A percentile compares a stretch with the other conserved stretches of the same genome.
phyloP scores from a whole-genome alignment of 2,113 vertebrate species.

The Hippolais icterina region DNA sequence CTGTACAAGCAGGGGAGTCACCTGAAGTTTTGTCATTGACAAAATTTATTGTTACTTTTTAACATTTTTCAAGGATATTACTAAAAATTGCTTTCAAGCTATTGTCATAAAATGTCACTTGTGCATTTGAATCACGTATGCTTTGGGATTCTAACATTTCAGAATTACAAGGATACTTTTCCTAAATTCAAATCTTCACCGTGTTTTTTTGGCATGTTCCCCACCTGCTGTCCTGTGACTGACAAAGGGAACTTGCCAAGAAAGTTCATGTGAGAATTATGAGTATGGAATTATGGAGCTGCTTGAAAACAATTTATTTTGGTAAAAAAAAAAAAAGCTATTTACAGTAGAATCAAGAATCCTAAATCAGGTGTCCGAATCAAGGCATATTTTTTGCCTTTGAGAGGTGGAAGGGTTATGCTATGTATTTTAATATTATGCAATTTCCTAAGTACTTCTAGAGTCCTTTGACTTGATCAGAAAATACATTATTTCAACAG shows the following conservation, averaged over 20 bases:
- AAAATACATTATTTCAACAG: constrained; percentile 18
- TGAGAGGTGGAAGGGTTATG: background rate
- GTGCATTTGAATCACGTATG: background rate
- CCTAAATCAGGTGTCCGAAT: background rate
- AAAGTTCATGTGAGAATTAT: background rate
- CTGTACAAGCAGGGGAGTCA: background rate
- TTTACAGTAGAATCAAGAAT: background rate
- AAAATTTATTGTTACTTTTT: background rate
- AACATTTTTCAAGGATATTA: background rate
- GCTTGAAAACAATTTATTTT: background rate
- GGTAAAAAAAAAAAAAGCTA: background rate
- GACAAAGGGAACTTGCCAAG: background rate
- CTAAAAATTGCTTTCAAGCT: background rate
- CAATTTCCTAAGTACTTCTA: background rate
- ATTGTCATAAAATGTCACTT: background rate
- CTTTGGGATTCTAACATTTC: background rate
- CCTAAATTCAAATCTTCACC: background rate
- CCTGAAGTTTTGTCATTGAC: background rate
- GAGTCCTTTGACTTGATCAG: constrained; percentile 35
- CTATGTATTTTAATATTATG: constrained; percentile 4
- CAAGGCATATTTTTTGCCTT: background rate
- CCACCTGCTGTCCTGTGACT: background rate
- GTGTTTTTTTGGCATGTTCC: background rate
- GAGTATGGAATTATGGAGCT: background rate
- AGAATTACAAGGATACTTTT: background rate